Evolutionary conservation across 2,113 vertebrate species (phyloP), one percentile per base, ranked within the genome.

Genomic region (Pagrus major): DNA sequence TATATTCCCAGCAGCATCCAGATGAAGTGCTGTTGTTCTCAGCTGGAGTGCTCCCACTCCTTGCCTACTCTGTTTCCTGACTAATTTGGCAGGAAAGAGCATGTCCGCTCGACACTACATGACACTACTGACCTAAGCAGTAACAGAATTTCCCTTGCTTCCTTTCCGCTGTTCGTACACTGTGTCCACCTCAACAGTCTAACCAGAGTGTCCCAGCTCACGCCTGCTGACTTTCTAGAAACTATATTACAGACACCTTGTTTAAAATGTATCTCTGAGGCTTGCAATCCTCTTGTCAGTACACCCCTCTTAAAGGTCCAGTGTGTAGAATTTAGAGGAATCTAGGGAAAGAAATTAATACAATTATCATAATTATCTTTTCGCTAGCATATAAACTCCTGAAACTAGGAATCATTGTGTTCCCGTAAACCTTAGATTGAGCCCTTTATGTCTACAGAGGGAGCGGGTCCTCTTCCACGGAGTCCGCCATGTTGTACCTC

Each of bases 11-110:
- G 78, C 80, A 76, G 81, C 77, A 77, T 81, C 75, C 81, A 60
- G 71, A 84, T 80, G 58, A 91, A 83, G 83, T 87, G 78, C 86
- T 88, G 72, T 88, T 86, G 81, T 88, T 88, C 81, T 84, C 79
- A 85, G 85, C 80, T 86, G 56, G 77, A 83, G 71, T 72, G 72
- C 81, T 82, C 78, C 80, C 73, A 83, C 84, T 87, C 73, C 55
- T 84, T 65, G 65, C 83, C 67, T 58, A 54, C 78, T 82, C 77
- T 76, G 76, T 86, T 91, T 91, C 73, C 64, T 70, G 74, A 85
- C 74, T 91, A 90, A 90, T 89, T 88, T 89, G 85, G 74, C 78
- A 76, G 81, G 72, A 52, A 80, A 78, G 81, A 89, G 60, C 81
- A 82, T 87, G 85, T 88, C 76, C 2, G 47, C 71, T 86, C 51